Evolutionary conservation across 2,797 vertebrate genomes (phyloP), one percentile per base, ranked within the genome.

Genomic region (Typhlichthys eigenmanni): DNA sequence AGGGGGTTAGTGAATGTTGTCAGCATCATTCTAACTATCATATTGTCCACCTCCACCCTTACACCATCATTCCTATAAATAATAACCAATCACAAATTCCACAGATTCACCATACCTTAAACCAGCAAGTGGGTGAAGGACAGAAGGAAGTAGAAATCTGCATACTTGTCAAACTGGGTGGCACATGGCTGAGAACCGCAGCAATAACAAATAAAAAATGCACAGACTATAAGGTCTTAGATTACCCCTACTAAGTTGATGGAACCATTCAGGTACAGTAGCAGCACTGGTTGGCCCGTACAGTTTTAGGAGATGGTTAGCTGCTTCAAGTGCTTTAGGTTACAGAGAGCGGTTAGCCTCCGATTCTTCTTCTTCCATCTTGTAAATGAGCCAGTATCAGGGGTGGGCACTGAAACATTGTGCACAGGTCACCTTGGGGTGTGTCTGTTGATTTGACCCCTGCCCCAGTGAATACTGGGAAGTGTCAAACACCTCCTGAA

Each of bases 401-500:
- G 92, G 61, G 88, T 7, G 10, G 11, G 34, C 17, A 19, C 68
- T 12, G 32, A 55, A 13, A 91, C 89, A 89, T 92, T 91, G 92
- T 90, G 91, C 92, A 89, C 92, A 86, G 89, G 94, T 96, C 95
- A 96, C 94, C 95, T 96, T 32, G 90, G 94, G 45, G 89, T 91
- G 69, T 95, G 94, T 55, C 93, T 93, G 83, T 95, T 95, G 85
- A 93, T 91, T 70, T 95, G 95, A 70, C 94, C 93, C 85, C 94
- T 88, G 82, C 94, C 92, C 95, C 95, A 96, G 68, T 94, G 94
- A 83, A 94, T 88, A 66, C 89, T 92, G 53, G 95, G 95, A 88
- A 96, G 87, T 58, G 94, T 95, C 92, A 97, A 91, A 94, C 95
- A 97, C 92, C 95, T 94, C 88, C 95, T 88, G 92, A 97, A 95